These are phyloP conservation scores for Euzetes globulus DNA, from an alignment of 2,888 invertebrate species.

Conservation along the genomic window DNA sequence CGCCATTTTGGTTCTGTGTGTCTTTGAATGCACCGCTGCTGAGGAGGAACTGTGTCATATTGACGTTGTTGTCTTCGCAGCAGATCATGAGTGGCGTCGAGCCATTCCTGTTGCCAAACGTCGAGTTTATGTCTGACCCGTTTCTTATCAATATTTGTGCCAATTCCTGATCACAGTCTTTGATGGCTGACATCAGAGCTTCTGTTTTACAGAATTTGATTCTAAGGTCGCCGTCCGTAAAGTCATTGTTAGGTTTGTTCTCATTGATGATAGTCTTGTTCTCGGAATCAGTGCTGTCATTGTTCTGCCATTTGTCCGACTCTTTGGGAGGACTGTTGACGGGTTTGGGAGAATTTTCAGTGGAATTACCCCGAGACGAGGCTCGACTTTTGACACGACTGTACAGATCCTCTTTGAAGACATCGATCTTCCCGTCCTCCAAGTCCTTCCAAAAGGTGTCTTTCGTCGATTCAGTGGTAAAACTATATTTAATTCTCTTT, in stretches of 20 bases:
- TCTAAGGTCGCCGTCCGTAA: background rate
- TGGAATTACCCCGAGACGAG: background rate
- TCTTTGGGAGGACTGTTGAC: background rate
- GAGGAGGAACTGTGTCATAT: conserved; percentile 45
- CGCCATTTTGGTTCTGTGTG: conserved; percentile 44
- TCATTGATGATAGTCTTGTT: background rate
- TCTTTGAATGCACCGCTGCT: conserved; percentile 46
- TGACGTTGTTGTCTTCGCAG: conserved; percentile 39
- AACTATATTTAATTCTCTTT: conserved; percentile 1
- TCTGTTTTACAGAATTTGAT: background rate
- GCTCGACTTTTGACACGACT: conserved; percentile 46
- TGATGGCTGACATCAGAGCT: background rate
- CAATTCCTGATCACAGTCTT: background rate
- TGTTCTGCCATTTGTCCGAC: background rate
- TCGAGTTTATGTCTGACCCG: conserved; percentile 10
- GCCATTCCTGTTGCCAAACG: background rate
- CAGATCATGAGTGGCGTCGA: conserved; percentile 12
- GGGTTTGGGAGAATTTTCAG: conserved; percentile 8
- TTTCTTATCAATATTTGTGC: background rate
- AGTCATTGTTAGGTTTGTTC: background rate
- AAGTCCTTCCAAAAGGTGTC: conserved; percentile 48
- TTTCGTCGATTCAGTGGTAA: conserved; percentile 41
- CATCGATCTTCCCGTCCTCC: conserved; percentile 46
- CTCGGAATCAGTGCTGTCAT: background rate
- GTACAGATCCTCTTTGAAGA: conserved; percentile 47